A percentile compares a stretch with the other conserved stretches of the same genome.
These are phyloP conservation scores for Thymelicus sylvestris DNA, from an alignment of 2,888 invertebrate species.

Conservation along the genomic window DNA sequence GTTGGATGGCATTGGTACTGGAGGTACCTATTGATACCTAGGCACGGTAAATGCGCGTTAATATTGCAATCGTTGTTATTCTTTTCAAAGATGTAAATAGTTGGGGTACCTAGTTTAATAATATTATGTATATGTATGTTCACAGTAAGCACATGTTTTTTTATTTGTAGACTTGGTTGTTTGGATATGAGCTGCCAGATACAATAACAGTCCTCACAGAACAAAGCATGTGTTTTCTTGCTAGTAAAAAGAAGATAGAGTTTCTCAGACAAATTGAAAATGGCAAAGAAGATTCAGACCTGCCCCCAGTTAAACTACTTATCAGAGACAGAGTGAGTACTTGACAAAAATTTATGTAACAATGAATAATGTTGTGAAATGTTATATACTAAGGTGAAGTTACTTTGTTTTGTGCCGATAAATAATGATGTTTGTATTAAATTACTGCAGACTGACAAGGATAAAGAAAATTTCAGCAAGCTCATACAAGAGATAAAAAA, in stretches of 20 bases:
- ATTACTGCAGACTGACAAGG: conserved; percentile 91
- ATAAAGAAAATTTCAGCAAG: conserved; percentile 94
- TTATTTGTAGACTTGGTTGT: conserved; percentile 93
- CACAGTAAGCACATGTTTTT: conserved; percentile 22
- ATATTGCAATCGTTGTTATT: not conserved
- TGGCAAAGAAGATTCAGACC: conserved; percentile 90
- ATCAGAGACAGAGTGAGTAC: conserved; percentile 93
- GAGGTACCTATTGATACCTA: not conserved
- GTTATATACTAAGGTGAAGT: not conserved
- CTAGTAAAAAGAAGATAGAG: conserved; percentile 99
- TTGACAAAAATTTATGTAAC: not conserved
- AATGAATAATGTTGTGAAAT: conserved; percentile 15
- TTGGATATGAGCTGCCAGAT: conserved; percentile 98
- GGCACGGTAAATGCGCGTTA: not conserved
- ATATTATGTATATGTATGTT: conserved; percentile 24
- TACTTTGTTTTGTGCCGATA: not conserved
- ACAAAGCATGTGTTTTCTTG: conserved; percentile 93
- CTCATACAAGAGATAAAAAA: conserved; percentile 92
- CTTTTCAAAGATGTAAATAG: not conserved
- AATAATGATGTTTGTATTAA: conserved; percentile 3
- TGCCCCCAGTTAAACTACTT: conserved; percentile 94
- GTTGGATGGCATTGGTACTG: not conserved
- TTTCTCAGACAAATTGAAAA: conserved; percentile 96
- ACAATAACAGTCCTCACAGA: conserved; percentile 96
- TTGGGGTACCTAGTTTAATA: conserved; percentile 12